Evolutionary conservation across 1,140 invertebrate species (phyloP).

Genomic region (Wiebesia pumilae): DNA sequence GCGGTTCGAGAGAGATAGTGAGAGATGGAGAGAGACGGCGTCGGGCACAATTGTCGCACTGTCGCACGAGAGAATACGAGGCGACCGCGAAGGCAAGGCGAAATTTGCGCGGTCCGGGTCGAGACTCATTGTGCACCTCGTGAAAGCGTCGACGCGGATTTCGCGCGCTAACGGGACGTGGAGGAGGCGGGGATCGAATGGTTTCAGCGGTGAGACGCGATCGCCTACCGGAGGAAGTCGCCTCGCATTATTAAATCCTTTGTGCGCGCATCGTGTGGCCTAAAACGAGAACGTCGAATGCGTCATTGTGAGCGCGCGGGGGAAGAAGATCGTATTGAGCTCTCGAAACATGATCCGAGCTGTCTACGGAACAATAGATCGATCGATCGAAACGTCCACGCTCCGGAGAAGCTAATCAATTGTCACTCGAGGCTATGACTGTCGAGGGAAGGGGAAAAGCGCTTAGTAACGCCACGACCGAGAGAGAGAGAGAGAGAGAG

Average conservation of each 20-base stretch:
- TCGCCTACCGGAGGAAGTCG: not conserved
- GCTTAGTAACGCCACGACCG: not conserved
- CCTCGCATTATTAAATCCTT: not conserved
- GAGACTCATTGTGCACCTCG: too few species aligned
- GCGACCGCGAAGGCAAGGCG: not conserved
- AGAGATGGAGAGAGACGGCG: too few species aligned
- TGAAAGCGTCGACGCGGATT: too few species aligned
- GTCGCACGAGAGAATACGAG: too few species aligned
- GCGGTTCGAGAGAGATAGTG: too few species aligned
- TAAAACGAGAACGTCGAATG: not conserved
- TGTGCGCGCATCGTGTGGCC: not conserved
- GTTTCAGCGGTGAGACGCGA: too few species aligned
- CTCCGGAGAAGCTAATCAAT: slow-evolving; percentile 40
- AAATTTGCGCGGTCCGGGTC: too few species aligned
- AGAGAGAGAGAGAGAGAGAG: not conserved
- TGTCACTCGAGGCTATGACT: slow-evolving; percentile 12
- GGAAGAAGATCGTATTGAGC: not conserved
- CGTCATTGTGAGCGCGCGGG: not conserved
- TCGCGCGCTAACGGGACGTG: too few species aligned
- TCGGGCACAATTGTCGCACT: too few species aligned
- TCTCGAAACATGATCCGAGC: slow-evolving; percentile 11
- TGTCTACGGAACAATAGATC: slow-evolving; percentile 40
- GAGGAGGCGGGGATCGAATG: too few species aligned
- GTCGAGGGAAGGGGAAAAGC: too few species aligned
- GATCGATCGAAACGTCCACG: slow-evolving; percentile 35